phyloP scores from a whole-genome alignment of 2,113 vertebrate genomes.

The Xenus cinereus region DNA sequence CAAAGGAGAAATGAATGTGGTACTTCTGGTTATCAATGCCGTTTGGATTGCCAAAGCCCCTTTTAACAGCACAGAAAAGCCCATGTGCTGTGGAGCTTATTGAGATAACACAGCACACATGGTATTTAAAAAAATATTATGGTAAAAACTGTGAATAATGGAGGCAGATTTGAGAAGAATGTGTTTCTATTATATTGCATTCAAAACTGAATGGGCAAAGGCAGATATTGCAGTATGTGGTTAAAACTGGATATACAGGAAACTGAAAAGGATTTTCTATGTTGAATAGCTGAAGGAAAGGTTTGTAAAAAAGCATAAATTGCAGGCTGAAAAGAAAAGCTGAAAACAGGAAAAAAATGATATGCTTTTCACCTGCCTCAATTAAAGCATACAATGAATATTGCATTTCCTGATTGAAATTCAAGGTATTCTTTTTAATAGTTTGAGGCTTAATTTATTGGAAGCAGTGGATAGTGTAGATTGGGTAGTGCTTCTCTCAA shows the following conservation, averaged over 20 bases:
- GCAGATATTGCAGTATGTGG: not conserved
- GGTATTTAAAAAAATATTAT: not conserved
- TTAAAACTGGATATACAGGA: not conserved
- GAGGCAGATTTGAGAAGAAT: not conserved
- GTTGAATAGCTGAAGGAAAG: not conserved
- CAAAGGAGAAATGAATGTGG: not conserved
- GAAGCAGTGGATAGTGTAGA: not conserved
- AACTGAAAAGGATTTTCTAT: not conserved
- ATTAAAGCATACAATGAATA: not conserved
- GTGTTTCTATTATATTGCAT: not conserved
- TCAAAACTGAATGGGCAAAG: not conserved
- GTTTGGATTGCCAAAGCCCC: not conserved
- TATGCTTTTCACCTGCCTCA: not conserved
- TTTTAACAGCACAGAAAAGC: not conserved
- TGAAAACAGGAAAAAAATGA: not conserved
- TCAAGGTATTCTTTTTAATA: not conserved
- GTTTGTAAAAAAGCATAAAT: not conserved
- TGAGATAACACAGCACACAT: not conserved
- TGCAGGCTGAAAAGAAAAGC: not conserved
- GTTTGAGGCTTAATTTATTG: slow-evolving; percentile 14
- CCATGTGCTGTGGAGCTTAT: not conserved
- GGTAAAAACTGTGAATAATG: not conserved
- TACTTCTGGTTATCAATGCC: not conserved
- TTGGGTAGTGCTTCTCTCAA: not conserved
- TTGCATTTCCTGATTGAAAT: slow-evolving; percentile 26